These are phyloP conservation scores for Drosophila burlai DNA, from an alignment of 1,140 invertebrate species.

Conservation along the genomic window DNA sequence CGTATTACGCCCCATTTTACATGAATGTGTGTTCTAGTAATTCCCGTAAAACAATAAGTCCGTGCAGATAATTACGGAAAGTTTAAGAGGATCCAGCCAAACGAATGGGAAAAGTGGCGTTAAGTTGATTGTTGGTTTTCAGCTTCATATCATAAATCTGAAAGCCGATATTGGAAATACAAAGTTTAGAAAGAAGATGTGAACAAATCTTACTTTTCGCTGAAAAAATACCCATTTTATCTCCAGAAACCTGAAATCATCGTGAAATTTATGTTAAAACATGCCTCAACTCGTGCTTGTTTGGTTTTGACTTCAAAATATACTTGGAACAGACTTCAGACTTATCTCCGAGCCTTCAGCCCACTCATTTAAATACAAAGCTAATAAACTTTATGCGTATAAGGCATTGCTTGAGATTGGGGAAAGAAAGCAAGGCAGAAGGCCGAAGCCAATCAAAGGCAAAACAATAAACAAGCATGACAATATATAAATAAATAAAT, in stretches of 20 bases:
- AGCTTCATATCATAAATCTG: slow-evolving; percentile 64
- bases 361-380: slow-evolving; percentile 15
- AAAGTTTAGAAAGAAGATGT: slow-evolving; percentile 8
- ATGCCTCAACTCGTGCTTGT: not conserved
- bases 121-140: slow-evolving; percentile 17
- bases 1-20: slow-evolving; percentile 10
- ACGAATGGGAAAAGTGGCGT: not conserved
- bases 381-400: slow-evolving; percentile 22
- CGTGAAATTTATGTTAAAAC: not conserved
- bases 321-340: slow-evolving; percentile 5
- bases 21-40: slow-evolving; percentile 12
- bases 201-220: not conserved
- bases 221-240: too few species aligned
- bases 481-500: slow-evolving; percentile 81
- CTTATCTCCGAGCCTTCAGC: slow-evolving; percentile 2
- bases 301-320: slow-evolving; percentile 13
- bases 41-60: slow-evolving; percentile 14
- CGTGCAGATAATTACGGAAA: slow-evolving; percentile 27
- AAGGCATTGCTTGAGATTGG: not conserved
- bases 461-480: slow-evolving; percentile 82
- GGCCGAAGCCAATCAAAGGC: slow-evolving; percentile 69
- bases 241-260: not conserved
- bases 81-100: not conserved
- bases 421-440: slow-evolving; percentile 24
- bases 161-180: slow-evolving; percentile 46